These are phyloP conservation scores for Ptiloglossa arizonensis DNA, from an alignment of 1,140 invertebrate genomes.

Conservation along the genomic window DNA sequence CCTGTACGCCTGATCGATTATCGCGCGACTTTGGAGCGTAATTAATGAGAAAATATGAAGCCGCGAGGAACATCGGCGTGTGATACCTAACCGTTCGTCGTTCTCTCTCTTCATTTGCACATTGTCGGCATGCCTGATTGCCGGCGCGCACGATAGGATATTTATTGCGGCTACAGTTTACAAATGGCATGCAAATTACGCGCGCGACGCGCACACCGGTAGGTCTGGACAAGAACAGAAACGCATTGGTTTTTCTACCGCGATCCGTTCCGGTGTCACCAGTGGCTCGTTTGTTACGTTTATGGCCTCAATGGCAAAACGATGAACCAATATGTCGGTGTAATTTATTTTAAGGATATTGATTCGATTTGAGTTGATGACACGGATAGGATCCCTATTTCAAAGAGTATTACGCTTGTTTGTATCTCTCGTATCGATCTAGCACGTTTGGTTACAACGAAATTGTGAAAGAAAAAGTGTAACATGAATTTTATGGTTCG, in stretches of 20 bases:
- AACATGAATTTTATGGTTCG: too few relatives aligned
- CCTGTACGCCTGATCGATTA: slow-evolving; percentile 20
- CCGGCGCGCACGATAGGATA: slow-evolving; percentile 25
- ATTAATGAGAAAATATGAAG: slow-evolving; percentile 42
- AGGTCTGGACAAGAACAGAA: neutral
- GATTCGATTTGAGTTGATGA: slow-evolving; percentile 4
- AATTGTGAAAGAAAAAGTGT: too few relatives aligned
- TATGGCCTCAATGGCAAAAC: neutral
- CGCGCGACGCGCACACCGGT: neutral
- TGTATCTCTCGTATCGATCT: too few relatives aligned
- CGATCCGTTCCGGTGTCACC: neutral
- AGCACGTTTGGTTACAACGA: too few relatives aligned
- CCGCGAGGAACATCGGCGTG: neutral
- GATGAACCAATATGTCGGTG: neutral
- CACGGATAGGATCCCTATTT: too few relatives aligned
- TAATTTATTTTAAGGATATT: slow-evolving; percentile 17
- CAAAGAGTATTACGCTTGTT: too few relatives aligned
- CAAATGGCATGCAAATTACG: slow-evolving; percentile 24
- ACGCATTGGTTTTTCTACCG: neutral
- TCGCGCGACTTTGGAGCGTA: neutral
- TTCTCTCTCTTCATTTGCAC: slow-evolving; percentile 30
- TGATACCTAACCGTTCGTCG: neutral
- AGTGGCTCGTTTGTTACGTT: slow-evolving; percentile 6
- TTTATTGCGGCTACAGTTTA: slow-evolving; percentile 25
- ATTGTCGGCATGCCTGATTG: slow-evolving; percentile 16